Base-by-base conservation (phyloP, 1,140 invertebrate genomes). In the Hylaeus volcanicus region DNA sequence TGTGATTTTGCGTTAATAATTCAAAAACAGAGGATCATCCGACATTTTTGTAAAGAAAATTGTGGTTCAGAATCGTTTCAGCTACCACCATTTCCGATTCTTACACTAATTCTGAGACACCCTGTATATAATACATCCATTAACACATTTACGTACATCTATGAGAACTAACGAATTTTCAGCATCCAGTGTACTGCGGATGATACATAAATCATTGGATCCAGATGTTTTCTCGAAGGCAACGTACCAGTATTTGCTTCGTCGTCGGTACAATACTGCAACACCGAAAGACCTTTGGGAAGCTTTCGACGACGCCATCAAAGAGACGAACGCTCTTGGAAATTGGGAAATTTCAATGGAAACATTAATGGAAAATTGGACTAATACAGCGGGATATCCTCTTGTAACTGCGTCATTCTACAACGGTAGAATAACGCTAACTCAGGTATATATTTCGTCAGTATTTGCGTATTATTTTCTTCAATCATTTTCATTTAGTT, bases 361-460 rank as follows among this genome's bases (percentile, higher is more conserved):
- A 79, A 94, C 90, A 92, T 88, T 63, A 1, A 95, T 97, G 90
- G 93, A 95, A 6, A 95, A 94, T 64, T 98, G 96, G 96, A 96
- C 95, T 0, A 92, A 95, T 43, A 95, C 96, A 86, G 92, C 95
- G 71, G 97, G 97, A 41, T 96, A 96, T 86, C 97, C 97, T 0
- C 93, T 97, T 9, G 91, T 97, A 0, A 94, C 91, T 51, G 94
- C 96, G 9, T 90, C 89, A 39, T 92, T 94, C 3, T 86, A 93
- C 63, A 88, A 91, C 39, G 70, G 88, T 51, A 79, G 66, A n/a
- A 84, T 95, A 8, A 89, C 73, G 0, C 93, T 95, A 2, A 91
- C 88, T 61, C 96, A 95, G 89, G 89, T 86, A 86, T 6, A 26
- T 11, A 5, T 26, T 51, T 51, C 3, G 8, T 53, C 26, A 15